phyloP scores from a whole-genome alignment of 2,888 invertebrate species.

The Phragmatobia fuliginosa region DNA sequence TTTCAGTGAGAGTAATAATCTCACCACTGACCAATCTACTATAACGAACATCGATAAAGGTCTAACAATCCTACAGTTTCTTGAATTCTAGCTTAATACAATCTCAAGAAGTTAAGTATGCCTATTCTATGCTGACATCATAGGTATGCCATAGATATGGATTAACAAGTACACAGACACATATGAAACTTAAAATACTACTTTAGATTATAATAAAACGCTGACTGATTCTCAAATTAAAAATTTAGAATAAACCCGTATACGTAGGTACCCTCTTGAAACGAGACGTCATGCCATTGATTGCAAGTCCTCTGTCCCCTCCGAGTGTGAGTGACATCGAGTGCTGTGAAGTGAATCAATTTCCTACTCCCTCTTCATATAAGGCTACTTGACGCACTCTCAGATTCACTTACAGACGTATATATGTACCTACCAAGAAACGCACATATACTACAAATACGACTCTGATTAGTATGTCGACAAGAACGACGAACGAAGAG shows the following conservation, averaged over 20 bases:
- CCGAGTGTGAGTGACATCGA: constrained; percentile 43
- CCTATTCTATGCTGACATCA: too few relatives aligned
- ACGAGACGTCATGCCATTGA: constrained; percentile 12
- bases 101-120: too few relatives aligned
- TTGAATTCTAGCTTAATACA: too few relatives aligned
- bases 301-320: constrained; percentile 38
- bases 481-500: too few relatives aligned
- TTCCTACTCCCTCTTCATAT: constrained; percentile 30
- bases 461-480: not conserved
- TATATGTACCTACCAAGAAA: not conserved
- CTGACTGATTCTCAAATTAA: not conserved
- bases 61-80: too few relatives aligned
- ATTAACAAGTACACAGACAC: too few relatives aligned
- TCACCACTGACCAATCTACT: too few relatives aligned
- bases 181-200: too few relatives aligned
- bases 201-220: too few relatives aligned
- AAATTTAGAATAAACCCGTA: not conserved
- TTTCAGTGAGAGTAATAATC: too few relatives aligned
- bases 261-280: not conserved
- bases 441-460: not conserved
- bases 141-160: too few relatives aligned
- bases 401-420: constrained; percentile 8
- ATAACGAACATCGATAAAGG: too few relatives aligned
- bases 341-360: constrained; percentile 41
- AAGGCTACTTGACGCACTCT: constrained; percentile 18